phyloP scores from a whole-genome alignment of 2,797 vertebrate genomes.

The Propithecus deckenii region DNA sequence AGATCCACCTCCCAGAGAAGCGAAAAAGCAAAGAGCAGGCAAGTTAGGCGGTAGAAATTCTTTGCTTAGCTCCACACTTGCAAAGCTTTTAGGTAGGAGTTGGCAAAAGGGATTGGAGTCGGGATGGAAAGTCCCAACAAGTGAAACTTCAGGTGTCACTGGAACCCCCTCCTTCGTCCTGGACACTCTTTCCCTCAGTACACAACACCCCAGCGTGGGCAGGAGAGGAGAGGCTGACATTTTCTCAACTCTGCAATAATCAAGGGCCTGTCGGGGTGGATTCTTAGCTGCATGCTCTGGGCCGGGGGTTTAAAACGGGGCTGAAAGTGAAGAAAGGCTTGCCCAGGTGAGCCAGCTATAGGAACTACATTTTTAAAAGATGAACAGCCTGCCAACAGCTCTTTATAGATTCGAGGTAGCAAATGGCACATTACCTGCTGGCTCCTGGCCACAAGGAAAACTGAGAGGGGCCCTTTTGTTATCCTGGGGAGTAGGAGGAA shows the following conservation, averaged over 20 bases:
- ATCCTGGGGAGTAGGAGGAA: neutral
- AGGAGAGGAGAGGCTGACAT: neutral
- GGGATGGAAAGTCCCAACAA: neutral
- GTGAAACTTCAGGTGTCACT: neutral
- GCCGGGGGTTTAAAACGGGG: neutral
- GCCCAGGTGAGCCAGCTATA: slow-evolving; percentile 35
- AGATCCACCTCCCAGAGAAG: neutral
- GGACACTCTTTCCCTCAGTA: neutral
- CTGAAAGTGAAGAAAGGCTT: slow-evolving; percentile 61
- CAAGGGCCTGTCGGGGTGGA: neutral
- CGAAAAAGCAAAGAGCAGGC: neutral
- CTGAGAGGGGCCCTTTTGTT: slow-evolving; percentile 38
- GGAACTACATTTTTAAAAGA: slow-evolving; percentile 42
- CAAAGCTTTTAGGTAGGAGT: neutral
- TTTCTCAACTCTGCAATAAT: neutral
- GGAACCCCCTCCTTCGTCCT: neutral
- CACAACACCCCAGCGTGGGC: neutral
- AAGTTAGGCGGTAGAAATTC: neutral
- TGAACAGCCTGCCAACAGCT: slow-evolving; percentile 38
- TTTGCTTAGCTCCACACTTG: neutral
- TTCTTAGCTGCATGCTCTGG: neutral
- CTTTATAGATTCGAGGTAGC: slow-evolving; percentile 54
- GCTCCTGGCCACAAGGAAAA: slow-evolving; percentile 54
- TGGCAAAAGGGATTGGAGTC: neutral
- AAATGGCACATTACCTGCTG: neutral